A percentile compares a stretch with the other conserved stretches of the same genome.
phyloP scores from a whole-genome alignment of 1,140 invertebrate genomes.

The Galleria mellonella region DNA sequence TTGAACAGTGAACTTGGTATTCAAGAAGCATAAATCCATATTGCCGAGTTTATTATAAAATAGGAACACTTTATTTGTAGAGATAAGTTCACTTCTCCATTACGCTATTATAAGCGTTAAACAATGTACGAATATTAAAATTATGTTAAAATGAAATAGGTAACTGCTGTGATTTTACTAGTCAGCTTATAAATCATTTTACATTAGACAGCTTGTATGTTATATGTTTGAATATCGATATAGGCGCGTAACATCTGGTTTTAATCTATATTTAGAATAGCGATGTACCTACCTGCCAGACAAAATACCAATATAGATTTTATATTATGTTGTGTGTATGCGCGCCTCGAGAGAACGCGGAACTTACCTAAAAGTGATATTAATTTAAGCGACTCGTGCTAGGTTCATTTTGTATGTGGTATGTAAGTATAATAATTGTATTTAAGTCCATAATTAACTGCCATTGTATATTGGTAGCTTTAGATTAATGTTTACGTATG shows the following conservation, averaged over 20 bases:
- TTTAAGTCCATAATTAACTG: slow-evolving; percentile 22
- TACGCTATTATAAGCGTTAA: no score
- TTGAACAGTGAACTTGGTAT: no score
- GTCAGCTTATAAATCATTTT: slow-evolving; percentile 12
- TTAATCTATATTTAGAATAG: slow-evolving; percentile 1
- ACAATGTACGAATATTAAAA: no score
- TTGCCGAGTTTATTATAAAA: no score
- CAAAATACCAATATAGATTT: slow-evolving; percentile 1
- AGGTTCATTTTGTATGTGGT: slow-evolving; percentile 51
- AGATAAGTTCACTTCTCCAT: no score
- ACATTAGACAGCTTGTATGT: slow-evolving; percentile 7
- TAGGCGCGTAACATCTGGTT: not conserved
- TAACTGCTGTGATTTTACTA: slow-evolving; percentile 20
- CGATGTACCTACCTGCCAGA: not conserved
- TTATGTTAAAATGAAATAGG: slow-evolving; percentile 1
- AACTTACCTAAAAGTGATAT: slow-evolving; percentile 61
- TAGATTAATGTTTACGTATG: slow-evolving; percentile 17
- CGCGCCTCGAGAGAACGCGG: slow-evolving; percentile 3
- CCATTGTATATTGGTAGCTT: slow-evolving; percentile 20
- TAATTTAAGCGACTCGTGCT: slow-evolving; percentile 61
- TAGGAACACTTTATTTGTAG: no score
- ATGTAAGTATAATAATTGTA: slow-evolving; percentile 22
- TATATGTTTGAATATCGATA: not conserved
- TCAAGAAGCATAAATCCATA: no score
- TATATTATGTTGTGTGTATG: not conserved